Conservation (phyloP, 2,888 invertebrate species). For the Epinotia brunnichana region DNA sequence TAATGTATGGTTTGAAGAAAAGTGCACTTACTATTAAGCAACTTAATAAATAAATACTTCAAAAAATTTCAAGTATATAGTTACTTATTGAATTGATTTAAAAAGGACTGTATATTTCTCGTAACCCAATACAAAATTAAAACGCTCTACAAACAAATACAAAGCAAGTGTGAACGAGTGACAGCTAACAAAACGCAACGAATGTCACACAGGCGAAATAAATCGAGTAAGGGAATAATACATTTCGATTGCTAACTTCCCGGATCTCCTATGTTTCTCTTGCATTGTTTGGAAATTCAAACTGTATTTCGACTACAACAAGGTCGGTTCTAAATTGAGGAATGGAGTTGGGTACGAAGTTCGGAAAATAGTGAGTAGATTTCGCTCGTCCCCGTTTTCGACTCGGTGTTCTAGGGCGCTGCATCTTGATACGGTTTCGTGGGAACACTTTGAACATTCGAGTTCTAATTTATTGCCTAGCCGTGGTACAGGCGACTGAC, state of each 20-base stretch:
- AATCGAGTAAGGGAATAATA: constrained; percentile 78
- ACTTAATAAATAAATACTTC: not conserved
- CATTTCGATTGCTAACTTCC: constrained; percentile 52
- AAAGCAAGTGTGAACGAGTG: constrained; percentile 67
- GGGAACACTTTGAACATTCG: constrained; percentile 79
- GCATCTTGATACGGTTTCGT: constrained; percentile 81
- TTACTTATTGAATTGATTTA: not conserved
- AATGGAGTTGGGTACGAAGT: not conserved
- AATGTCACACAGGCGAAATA: constrained; percentile 70
- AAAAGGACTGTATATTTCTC: constrained; percentile 16
- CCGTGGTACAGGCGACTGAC: constrained; percentile 78
- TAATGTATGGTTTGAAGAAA: not conserved
- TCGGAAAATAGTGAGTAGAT: constrained; percentile 17
- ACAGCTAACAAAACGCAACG: constrained; percentile 78
- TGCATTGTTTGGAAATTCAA: not conserved
- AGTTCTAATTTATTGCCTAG: constrained; percentile 78
- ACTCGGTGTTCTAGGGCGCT: constrained; percentile 61
- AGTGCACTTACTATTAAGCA: no score
- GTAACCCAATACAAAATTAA: constrained; percentile 33
- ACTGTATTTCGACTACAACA: not conserved
- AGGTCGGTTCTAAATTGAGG: not conserved
- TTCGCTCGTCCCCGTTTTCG: constrained; percentile 69
- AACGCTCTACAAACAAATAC: constrained; percentile 50
- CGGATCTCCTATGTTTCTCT: not conserved
- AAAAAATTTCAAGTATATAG: not conserved